These are phyloP conservation scores for Eulemur mongoz DNA, from an alignment of 2,797 vertebrate species.

Conservation along the genomic window DNA sequence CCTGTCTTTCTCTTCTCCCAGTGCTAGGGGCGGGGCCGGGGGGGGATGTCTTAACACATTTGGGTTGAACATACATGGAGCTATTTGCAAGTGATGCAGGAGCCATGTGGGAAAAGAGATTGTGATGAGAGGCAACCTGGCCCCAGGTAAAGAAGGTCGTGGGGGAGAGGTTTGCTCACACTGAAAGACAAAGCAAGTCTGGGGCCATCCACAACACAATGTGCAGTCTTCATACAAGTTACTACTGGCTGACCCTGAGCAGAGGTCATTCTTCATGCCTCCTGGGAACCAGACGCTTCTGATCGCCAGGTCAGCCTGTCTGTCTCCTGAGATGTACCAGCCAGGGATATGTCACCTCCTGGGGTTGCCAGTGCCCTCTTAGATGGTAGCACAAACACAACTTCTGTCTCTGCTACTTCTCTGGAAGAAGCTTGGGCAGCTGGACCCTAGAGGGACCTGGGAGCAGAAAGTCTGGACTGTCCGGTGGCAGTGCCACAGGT, in stretches of 20 bases:
- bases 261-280: background rate
- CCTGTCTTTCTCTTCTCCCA: background rate
- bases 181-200: background rate
- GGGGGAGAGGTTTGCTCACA: background rate
- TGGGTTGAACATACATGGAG: background rate
- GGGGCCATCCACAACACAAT: background rate
- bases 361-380: background rate
- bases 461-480: background rate
- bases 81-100: background rate
- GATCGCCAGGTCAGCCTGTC: background rate
- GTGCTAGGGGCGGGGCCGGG: fast-evolving
- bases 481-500: background rate
- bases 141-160: background rate
- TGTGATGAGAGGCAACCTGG: background rate
- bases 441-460: background rate
- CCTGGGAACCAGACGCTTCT: background rate
- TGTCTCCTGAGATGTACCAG: background rate
- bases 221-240: background rate
- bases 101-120: background rate
- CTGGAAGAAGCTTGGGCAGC: background rate
- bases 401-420: background rate
- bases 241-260: background rate
- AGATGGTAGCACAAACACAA: background rate
- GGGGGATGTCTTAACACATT: background rate
- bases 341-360: background rate